Base-by-base conservation (phyloP, 2,113 vertebrate genomes). In the Ochotona curzoniae region DNA sequence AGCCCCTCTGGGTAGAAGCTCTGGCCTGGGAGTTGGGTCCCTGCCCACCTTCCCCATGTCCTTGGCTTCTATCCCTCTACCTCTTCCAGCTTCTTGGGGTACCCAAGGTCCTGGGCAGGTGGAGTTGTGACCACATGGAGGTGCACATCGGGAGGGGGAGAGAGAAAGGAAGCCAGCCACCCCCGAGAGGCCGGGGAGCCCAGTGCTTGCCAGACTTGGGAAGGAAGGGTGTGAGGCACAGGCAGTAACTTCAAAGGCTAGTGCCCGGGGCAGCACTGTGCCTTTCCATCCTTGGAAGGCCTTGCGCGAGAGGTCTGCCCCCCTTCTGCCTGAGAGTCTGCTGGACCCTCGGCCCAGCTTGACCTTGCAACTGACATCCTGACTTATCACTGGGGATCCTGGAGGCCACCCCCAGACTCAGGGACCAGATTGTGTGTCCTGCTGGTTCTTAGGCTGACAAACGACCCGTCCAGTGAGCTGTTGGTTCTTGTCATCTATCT, bases 121-220 rank as follows among this genome's bases (percentile, higher is more conserved):
- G 23, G 57, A 54, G 20, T 61, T 35, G 60, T 9, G 35, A 61
- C n/a, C 11, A 60, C 54, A 69, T 47, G 75, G 30, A 32, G 13
- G 75, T 80, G 35, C 30, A 18, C 21, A 1, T 74, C 64, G 1
- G 23, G 35, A 74, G 66, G 49, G 7, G 10, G 47, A 26, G 35
- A 57, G 67, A 60, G 11, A 1, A 28, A 73, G 73, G 35, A 30
- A 78, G 54, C 54, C 32, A 44, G 69, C 17, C 26, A 1, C 61
- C 5, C 38, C 11, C 14, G 76, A 49, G 57, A 80, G 73, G 63
- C 79, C 0, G 3, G 7, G 7, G 67, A 93, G 85, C 67, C 76
- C 69, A 44, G n/a, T 60, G 61, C 83, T 92, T 81, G 66, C 51
- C 66, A 86, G 86, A 76, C 70, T 67, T 35, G 75, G 30, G 86